Base-by-base conservation (phyloP, 1,140 invertebrate genomes). In the Lepidurus apus region DNA sequence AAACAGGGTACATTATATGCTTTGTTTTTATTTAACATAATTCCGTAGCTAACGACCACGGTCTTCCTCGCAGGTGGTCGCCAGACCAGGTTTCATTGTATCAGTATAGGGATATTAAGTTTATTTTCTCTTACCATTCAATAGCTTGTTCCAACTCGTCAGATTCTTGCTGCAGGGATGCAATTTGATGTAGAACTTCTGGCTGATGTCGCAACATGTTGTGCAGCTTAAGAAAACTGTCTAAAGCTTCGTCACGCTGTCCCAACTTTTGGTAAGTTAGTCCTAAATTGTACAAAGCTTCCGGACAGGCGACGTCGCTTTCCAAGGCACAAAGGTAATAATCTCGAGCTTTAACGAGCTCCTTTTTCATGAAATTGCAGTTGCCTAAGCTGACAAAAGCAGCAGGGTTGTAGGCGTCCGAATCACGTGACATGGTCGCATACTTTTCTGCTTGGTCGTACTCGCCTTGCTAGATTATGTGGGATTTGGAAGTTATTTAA, bases 301-400 rank as follows among this genome's bases (percentile, higher is more conserved):
- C 95, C 43, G 96, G 91, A 84, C 92, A 95, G 34, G 90, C 91
- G 0, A 93, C 89, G 82, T 97, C 93, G 82, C 91, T 92, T 78
- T 93, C 90, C 74, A 97, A 83, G 1, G 95, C 95, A 80, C 90
- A 91, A 75, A 89, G 87, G 82, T 94, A 93, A 82, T 91, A 91
- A 82, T 93, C 89, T 79, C 90, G 88, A 0, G 95, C 94, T 83
- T 90, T 89, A 79, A 93, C 91, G 76, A 88, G 87, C 78, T 96
- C 92, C 74, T 89, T 88, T 82, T 90, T 91, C 53, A 88, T 88
- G 83, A 92, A 91, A 74, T 90, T 89, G 81, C 94, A 93, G 83
- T 95, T 95, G 4, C 94, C 93, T 82, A 95, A 89, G 87, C 98
- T 98, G 1, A 98, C 93, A 81, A 95, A 89, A 24, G 93, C 94